Evolutionary conservation across 2,113 vertebrate genomes (phyloP), one percentile per base, ranked within the genome.

Genomic region (Boleophthalmus pectinirostris): DNA sequence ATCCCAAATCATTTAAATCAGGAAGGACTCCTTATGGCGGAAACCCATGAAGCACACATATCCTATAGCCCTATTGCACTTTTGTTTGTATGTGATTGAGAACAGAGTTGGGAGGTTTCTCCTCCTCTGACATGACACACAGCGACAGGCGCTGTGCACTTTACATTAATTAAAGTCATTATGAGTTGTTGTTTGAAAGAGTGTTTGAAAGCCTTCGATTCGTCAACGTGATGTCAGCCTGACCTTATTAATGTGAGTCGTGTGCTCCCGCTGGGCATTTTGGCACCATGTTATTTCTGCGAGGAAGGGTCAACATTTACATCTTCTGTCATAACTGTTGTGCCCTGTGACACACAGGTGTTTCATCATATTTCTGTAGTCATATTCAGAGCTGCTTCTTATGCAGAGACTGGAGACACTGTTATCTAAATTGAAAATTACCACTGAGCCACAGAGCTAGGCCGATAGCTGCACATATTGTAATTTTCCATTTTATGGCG

Each of bases 381-480:
- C 68, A 75, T 78, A 76, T 65, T 81, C 72, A 49, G 67, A 70
- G 20, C 57, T 21, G 20, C 77, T 81, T 83, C 70, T 83, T 85
- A 86, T 89, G 82, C 68, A 63, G 56, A 77, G 69, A 72, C 79
- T 53, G 73, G 56, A 75, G 75, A 74, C 84, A 78, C 73, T 81
- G 80, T 79, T 85, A 91, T 91, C 87, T 88, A 91, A 91, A 91
- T 91, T 90, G 88, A 90, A 91, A 89, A 92, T 91, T 87, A 89
- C 81, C 82, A 88, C 82, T 77, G 77, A 86, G 84, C 70, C 80
- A 87, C 82, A 49, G 75, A 77, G 81, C 83, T 72, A 11, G 69
- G 78, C 86, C 88, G 86, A 87, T 85, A 84, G 83, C 82, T 83
- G 47, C 75, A 82, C 85, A 85, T 89, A 86, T 88, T 83, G 86